These are phyloP conservation scores for Actenoides lindsayi DNA, from an alignment of 2,113 vertebrate species.

Conservation along the genomic window DNA sequence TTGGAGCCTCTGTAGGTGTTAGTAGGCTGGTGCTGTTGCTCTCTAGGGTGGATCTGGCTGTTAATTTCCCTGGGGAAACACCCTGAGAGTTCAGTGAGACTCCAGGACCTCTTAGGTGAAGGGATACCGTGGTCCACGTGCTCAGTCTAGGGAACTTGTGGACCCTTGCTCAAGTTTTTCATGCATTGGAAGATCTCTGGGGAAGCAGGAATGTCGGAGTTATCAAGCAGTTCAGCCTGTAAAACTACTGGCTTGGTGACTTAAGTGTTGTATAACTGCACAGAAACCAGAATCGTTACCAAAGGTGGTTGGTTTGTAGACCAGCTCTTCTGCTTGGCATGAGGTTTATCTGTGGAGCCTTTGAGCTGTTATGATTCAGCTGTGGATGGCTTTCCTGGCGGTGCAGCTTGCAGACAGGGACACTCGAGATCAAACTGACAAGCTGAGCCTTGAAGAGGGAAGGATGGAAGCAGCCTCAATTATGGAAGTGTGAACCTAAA, in stretches of 20 bases:
- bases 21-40: background rate
- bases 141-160: background rate
- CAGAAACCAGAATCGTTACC: slow-evolving; percentile 37
- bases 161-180: background rate
- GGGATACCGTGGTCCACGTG: fast-evolving
- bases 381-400: background rate
- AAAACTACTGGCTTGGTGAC: background rate
- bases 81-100: background rate
- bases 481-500: background rate
- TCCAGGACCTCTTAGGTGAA: background rate
- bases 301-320: slow-evolving; percentile 39
- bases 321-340: slow-evolving; percentile 41
- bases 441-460: background rate
- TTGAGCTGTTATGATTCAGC: slow-evolving; percentile 43
- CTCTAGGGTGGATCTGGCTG: background rate
- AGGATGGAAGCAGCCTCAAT: background rate
- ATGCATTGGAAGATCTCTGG: background rate
- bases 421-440: background rate
- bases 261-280: slow-evolving; percentile 25
- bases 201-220: background rate
- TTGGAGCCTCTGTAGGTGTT: background rate
- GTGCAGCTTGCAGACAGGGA: background rate
- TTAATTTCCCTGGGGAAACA: background rate
- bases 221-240: background rate
- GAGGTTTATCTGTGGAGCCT: slow-evolving; percentile 45